Percentiles rank a stretch among this genome's conserved stretches.
phyloP scores from a whole-genome alignment of 2,797 vertebrate species.

The Artibeus jamaicensis region DNA sequence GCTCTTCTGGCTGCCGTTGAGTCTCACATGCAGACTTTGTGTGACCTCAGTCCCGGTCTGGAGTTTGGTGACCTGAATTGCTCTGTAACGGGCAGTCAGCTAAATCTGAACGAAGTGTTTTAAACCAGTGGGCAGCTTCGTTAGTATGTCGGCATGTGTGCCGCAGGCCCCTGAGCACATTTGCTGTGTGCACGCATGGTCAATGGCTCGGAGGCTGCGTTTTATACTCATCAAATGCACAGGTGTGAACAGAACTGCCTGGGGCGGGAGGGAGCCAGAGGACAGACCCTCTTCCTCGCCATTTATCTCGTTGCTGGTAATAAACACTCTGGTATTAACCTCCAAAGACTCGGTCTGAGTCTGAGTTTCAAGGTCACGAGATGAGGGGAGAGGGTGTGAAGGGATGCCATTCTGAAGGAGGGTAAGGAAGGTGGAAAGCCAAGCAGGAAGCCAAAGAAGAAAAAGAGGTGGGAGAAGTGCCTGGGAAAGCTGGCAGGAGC shows the following conservation, averaged over 20 bases:
- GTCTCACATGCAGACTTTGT: background rate
- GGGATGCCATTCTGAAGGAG: background rate
- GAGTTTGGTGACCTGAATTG: background rate
- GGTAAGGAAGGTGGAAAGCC: background rate
- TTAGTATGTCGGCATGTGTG: fast-evolving
- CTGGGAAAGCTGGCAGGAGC: background rate
- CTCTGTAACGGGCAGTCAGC: background rate
- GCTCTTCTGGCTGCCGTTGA: background rate
- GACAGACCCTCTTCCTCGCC: background rate
- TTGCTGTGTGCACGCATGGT: fast-evolving
- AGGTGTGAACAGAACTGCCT: fast-evolving
- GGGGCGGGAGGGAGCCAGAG: background rate
- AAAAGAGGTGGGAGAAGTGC: fast-evolving
- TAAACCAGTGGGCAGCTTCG: background rate
- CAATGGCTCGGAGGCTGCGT: fast-evolving
- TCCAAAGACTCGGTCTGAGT: background rate
- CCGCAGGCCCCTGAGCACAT: fast-evolving
- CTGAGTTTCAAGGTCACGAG: background rate
- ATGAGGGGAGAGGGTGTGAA: background rate
- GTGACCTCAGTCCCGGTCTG: background rate
- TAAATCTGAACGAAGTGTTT: background rate
- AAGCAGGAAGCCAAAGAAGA: background rate
- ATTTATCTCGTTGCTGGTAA: background rate
- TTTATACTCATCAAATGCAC: background rate
- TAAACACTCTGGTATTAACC: background rate